Evolutionary conservation across 2,797 vertebrate genomes (phyloP).

Genomic region (Erethizon dorsatum): DNA sequence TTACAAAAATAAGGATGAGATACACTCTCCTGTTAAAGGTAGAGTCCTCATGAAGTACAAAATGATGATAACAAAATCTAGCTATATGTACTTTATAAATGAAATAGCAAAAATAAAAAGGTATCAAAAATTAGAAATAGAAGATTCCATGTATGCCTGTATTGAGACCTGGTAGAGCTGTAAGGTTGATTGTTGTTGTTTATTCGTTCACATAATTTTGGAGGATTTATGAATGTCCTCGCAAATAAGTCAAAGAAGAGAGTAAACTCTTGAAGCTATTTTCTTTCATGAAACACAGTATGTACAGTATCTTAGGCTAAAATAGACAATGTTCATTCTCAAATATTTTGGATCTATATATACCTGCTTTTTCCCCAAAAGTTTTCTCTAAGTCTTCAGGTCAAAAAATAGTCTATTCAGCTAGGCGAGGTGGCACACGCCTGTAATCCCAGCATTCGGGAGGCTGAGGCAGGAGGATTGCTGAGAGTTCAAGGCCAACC

Average conservation of each 20-base stretch:
- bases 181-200: background rate
- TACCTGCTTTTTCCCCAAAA: conserved; percentile 46
- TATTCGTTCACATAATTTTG: conserved; percentile 26
- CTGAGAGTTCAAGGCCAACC: background rate
- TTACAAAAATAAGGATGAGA: background rate
- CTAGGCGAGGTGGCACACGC: background rate
- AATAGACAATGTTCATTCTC: conserved; percentile 31
- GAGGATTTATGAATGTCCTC: conserved; percentile 25
- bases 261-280: conserved; percentile 22
- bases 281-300: conserved; percentile 45
- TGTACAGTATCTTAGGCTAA: background rate
- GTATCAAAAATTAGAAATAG: conserved; percentile 2
- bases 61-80: background rate
- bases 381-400: conserved; percentile 16
- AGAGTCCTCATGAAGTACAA: background rate
- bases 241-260: conserved; percentile 23
- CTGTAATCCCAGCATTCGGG: background rate
- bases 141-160: background rate
- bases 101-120: conserved; percentile 38
- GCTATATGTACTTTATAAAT: background rate
- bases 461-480: background rate
- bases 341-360: conserved; percentile 29
- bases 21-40: conserved; percentile 22
- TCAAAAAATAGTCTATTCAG: background rate
- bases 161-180: background rate